Evolutionary conservation across 1,140 invertebrate genomes (phyloP).

Genomic region (Campoletis sonorensis): DNA sequence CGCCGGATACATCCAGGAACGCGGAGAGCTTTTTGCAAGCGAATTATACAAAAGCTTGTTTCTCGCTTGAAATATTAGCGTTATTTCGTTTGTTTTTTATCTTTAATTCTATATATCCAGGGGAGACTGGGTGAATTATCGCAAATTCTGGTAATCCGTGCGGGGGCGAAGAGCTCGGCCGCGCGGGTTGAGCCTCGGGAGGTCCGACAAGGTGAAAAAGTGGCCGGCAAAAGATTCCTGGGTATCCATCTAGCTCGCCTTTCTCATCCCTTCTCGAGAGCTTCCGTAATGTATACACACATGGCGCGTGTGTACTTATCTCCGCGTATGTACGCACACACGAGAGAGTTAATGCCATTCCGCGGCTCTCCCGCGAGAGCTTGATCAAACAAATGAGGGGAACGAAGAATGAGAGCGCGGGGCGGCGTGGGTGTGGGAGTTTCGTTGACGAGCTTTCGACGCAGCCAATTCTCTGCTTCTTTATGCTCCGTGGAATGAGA

Average conservation of each 20-base stretch:
- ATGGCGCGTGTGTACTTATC: background rate
- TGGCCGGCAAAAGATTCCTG: slow-evolving; percentile 55
- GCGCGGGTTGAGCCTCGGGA: background rate
- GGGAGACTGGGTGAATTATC: slow-evolving; percentile 52
- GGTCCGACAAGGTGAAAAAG: slow-evolving; percentile 29
- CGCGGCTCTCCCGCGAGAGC: slow-evolving; percentile 51
- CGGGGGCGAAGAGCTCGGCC: slow-evolving; percentile 30
- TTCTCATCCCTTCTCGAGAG: slow-evolving; percentile 29
- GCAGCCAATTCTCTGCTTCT: too few species aligned
- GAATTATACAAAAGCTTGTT: slow-evolving; percentile 22
- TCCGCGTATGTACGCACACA: background rate
- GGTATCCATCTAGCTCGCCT: background rate
- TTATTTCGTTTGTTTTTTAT: background rate
- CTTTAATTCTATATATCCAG: background rate
- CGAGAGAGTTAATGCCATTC: slow-evolving; percentile 61
- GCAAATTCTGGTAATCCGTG: slow-evolving; percentile 59
- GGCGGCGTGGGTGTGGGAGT: slow-evolving; percentile 44
- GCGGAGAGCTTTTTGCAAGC: background rate
- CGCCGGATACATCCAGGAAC: background rate
- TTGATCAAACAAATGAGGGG: slow-evolving; percentile 67
- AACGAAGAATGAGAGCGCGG: background rate
- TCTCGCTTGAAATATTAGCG: slow-evolving; percentile 18
- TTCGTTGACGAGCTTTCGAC: background rate
- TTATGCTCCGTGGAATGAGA: too few species aligned
- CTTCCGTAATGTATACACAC: background rate